Percentiles rank a stretch among this genome's conserved stretches.
Evolutionary conservation across 2,888 invertebrate genomes (phyloP).

Genomic region (Macrophya annulata): DNA sequence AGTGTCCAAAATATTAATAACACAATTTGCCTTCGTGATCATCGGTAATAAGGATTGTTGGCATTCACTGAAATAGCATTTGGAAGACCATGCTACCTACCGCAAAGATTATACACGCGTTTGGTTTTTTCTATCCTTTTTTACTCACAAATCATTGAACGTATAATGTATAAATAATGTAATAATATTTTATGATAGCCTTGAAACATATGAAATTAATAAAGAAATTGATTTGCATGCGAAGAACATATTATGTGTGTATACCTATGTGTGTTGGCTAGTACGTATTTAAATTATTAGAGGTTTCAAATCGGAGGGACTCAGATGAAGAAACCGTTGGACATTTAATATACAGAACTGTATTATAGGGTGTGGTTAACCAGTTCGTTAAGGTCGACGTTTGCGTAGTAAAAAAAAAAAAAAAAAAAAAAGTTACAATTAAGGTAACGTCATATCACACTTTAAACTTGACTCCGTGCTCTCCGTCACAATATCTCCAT

Average conservation of each 20-base stretch:
- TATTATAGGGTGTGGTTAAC: conserved; percentile 31
- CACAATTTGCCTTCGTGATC: not conserved
- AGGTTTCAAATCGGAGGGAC: conserved; percentile 2
- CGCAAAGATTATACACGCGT: not conserved
- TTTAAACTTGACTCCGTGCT: not conserved
- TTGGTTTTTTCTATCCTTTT: not conserved
- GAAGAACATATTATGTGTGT: not conserved
- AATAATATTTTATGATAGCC: not conserved
- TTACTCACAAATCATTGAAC: conserved; percentile 9
- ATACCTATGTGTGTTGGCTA: not conserved
- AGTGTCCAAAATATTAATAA: not conserved
- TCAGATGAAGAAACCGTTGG: not conserved
- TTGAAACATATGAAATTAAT: conserved; percentile 25
- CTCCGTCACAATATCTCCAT: not conserved
- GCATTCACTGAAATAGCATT: not conserved
- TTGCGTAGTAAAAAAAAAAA: too few species aligned
- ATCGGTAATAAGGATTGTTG: not conserved
- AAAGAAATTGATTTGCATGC: conserved; percentile 33
- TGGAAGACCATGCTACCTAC: not conserved
- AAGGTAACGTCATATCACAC: not conserved
- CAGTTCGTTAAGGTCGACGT: conserved; percentile 22
- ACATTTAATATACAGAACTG: not conserved
- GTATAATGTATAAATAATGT: not conserved
- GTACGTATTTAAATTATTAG: conserved; percentile 11
- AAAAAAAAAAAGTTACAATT: conserved; percentile 5